phyloP scores from a whole-genome alignment of 2,113 vertebrate species.

The Emydura subglobosa region DNA sequence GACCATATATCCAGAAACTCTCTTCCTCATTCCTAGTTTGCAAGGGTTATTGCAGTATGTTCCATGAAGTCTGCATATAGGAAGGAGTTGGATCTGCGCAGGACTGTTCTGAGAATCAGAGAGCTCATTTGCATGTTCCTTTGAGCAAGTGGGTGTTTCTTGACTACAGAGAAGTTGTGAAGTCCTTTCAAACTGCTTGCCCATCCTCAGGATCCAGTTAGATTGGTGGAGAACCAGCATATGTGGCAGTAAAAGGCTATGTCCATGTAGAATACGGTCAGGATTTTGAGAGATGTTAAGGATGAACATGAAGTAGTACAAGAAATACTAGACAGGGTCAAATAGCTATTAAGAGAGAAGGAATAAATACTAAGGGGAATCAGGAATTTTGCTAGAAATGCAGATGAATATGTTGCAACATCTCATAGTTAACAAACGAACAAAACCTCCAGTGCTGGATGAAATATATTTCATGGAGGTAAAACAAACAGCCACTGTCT shows the following conservation, averaged over 20 bases:
- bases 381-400: neutral
- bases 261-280: neutral
- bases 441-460: neutral
- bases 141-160: neutral
- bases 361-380: neutral
- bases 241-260: neutral
- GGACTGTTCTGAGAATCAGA: neutral
- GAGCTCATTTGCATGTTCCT: neutral
- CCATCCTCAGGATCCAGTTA: rapidly evolving
- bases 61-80: neutral
- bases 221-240: neutral
- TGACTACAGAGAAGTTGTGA: neutral
- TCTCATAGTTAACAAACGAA: neutral
- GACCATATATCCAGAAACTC: neutral
- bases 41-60: neutral
- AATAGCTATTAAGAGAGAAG: neutral
- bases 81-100: neutral
- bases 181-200: neutral
- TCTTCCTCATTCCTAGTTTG: neutral
- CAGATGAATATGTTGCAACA: rapidly evolving
- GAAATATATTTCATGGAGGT: neutral
- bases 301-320: neutral
- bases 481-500: neutral
- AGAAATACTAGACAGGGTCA: neutral
- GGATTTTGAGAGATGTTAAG: neutral